Base-by-base conservation (phyloP, 1,140 invertebrate genomes). In the Drosophila ananassae region DNA sequence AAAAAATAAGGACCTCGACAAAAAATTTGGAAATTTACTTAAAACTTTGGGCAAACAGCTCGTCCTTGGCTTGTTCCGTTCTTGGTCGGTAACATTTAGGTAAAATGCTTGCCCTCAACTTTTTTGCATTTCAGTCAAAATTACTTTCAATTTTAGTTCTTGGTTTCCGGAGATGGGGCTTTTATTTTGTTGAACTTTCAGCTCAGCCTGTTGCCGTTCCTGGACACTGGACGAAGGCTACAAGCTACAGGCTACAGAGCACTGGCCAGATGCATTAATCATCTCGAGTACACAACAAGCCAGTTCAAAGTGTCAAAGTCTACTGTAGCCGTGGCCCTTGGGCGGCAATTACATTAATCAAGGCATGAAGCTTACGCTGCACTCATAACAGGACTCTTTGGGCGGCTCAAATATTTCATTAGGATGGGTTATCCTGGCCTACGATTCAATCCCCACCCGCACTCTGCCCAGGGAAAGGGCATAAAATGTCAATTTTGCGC, bases 271-370 rank as follows among this genome's bases (percentile, higher is more conserved):
- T 61, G 50, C 78, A 85, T 85, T 87, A 87, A 85, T 85, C 81
- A 85, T 85, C 55, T 68, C 32, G 51, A 73, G 80, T 66, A 82
- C 60, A 78, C 72, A 69, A 58, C 44, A 44, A 17, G 30, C 32
- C 30, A 30, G 67, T 63, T 77, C 52, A 57, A 77, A 74, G 50
- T 79, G 72, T 68, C 80, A 72, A 72, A 77, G 63, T 52, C 32
- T 48, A n/a, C 48, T 22, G 58, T 32, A 62, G 30, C 30, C 37
- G 39, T 34, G 51, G 37, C 50, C 81, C 73, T 50, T 55, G 81
- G 71, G 75, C 74, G 54, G 58, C 78, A 87, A 85, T 87, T 85
- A 85, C 81, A 85, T 85, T 85, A 84, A 84, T 84, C 81, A 87
- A 71, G 69, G 77, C 69, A 60, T 62, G 63, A 62, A 83, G 46